Evolutionary conservation across 1,140 invertebrate species (phyloP).

Genomic region (Thaumetopoea pityocampa): DNA sequence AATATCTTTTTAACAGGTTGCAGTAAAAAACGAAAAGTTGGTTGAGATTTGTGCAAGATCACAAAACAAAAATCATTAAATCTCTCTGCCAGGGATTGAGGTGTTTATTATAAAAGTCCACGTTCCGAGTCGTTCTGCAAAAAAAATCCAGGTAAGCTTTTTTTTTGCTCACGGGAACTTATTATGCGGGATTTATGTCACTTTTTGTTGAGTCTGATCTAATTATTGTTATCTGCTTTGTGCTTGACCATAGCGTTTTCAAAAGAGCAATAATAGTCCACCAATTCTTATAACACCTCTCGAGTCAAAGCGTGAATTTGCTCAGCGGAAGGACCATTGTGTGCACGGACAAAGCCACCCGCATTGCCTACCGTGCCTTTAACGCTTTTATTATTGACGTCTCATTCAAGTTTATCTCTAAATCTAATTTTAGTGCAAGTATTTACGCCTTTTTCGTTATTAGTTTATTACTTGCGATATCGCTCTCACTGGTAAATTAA

Average conservation of each 20-base stretch:
- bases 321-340: conserved; percentile 51
- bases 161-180: conserved; percentile 62
- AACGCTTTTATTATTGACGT: conserved; percentile 64
- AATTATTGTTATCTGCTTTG: conserved; percentile 74
- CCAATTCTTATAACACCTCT: conserved; percentile 72
- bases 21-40: conserved; percentile 52
- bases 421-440: conserved; percentile 20
- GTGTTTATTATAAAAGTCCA: conserved; percentile 68
- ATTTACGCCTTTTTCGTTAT: conserved; percentile 18
- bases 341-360: conserved; percentile 55
- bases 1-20: conserved; percentile 55
- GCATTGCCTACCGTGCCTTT: conserved; percentile 58
- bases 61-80: conserved; percentile 73
- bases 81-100: conserved; percentile 69
- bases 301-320: conserved; percentile 62
- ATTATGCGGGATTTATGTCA: conserved; percentile 75
- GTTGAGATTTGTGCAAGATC: conserved; percentile 70
- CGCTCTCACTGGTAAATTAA: conserved; percentile 43
- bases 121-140: conserved; percentile 53
- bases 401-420: conserved; percentile 49
- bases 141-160: conserved; percentile 68
- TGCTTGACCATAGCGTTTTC: conserved; percentile 63
- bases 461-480: conserved; percentile 35
- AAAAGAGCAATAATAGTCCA: conserved; percentile 67
- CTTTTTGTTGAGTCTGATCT: conserved; percentile 69